Evolutionary conservation across 2,797 vertebrate genomes (phyloP).

Genomic region (Paguma larvata): DNA sequence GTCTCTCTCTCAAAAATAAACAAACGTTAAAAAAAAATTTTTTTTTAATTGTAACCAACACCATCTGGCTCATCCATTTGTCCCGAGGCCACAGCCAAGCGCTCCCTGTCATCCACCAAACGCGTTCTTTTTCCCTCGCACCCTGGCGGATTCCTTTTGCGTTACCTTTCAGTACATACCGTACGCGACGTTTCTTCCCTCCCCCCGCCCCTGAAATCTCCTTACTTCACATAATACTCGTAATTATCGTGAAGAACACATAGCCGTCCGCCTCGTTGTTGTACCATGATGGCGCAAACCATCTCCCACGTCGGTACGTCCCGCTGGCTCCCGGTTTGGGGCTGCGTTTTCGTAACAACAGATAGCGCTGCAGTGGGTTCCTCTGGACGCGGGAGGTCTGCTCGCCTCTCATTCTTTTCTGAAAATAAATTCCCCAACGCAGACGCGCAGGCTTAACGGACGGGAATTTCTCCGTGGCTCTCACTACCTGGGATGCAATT

Average conservation of each 20-base stretch:
- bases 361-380: rapidly evolving
- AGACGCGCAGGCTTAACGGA: rapidly evolving
- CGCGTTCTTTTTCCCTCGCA: rapidly evolving
- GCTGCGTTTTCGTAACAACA: not conserved
- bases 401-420: not conserved
- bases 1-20: too few species aligned
- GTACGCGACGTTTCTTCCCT: rapidly evolving
- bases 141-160: not conserved
- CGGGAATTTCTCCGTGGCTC: rapidly evolving
- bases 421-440: not conserved
- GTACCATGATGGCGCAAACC: rapidly evolving
- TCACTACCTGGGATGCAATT: rapidly evolving
- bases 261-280: rapidly evolving
- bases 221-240: rapidly evolving
- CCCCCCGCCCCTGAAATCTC: not conserved
- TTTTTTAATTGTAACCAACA: too few species aligned
- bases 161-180: rapidly evolving
- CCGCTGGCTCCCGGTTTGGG: too few species aligned
- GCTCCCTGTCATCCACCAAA: not conserved
- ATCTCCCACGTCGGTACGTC: not conserved
- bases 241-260: not conserved
- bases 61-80: rapidly evolving
- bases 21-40: too few species aligned
- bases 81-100: not conserved
- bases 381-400: not conserved